Evolutionary conservation across 2,888 invertebrate genomes (phyloP).

Genomic region (Ophraella communa): DNA sequence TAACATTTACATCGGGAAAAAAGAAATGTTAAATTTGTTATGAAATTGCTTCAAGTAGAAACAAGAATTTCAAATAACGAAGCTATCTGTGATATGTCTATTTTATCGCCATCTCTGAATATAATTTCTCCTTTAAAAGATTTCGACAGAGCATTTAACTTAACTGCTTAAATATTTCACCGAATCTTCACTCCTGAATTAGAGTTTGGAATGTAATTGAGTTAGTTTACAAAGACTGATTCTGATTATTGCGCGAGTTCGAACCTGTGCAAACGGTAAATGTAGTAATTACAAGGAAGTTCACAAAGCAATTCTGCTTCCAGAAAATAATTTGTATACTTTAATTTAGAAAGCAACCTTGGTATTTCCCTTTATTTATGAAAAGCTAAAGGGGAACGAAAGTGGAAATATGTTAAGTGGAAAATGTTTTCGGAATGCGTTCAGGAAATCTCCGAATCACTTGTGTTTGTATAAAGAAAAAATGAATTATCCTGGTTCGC

Average conservation of each 20-base stretch:
- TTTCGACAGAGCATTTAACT: too few relatives aligned
- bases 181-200: too few relatives aligned
- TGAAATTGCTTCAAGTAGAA: too few relatives aligned
- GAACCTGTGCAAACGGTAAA: conserved; percentile 5
- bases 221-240: background rate
- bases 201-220: background rate
- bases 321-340: conserved; percentile 22
- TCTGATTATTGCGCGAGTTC: background rate
- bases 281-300: conserved; percentile 18
- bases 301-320: conserved; percentile 7
- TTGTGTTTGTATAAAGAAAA: background rate
- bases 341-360: conserved; percentile 11
- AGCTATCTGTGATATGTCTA: too few relatives aligned
- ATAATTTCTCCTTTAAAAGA: too few relatives aligned
- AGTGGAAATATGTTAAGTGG: background rate
- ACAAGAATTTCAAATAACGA: too few relatives aligned
- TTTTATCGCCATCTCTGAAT: too few relatives aligned
- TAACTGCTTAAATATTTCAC: too few relatives aligned
- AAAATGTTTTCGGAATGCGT: background rate
- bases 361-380: conserved; percentile 10
- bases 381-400: conserved; percentile 3
- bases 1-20: too few relatives aligned
- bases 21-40: too few relatives aligned
- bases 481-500: too few relatives aligned
- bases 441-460: background rate